Evolutionary conservation across 2,888 invertebrate species (phyloP).

Genomic region (Dusona sp.): DNA sequence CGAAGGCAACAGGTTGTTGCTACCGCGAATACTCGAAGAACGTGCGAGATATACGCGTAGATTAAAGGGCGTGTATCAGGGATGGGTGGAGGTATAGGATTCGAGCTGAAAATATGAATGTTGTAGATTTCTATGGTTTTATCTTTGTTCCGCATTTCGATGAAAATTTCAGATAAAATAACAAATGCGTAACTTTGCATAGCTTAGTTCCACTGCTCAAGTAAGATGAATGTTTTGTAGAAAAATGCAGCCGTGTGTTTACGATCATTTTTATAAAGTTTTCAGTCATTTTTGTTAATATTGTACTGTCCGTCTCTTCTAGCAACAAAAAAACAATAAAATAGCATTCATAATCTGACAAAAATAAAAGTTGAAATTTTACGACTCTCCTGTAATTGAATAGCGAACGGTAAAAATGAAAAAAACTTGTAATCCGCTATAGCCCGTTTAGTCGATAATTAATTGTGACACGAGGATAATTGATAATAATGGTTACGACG

Average conservation of each 20-base stretch:
- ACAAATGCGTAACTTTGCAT: background rate
- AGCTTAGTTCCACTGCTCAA: background rate
- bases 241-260: background rate
- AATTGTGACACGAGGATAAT: slow-evolving; percentile 4
- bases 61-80: slow-evolving; percentile 37
- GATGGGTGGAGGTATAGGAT: background rate
- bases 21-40: slow-evolving; percentile 32
- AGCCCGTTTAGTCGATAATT: slow-evolving; percentile 15
- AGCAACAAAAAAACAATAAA: no score
- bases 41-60: slow-evolving; percentile 11
- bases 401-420: background rate
- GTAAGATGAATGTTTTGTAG: background rate
- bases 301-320: background rate
- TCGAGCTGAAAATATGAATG: background rate
- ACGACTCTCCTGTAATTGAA: background rate
- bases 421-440: background rate
- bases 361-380: background rate
- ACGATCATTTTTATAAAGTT: background rate
- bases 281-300: background rate
- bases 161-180: background rate
- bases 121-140: background rate
- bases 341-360: background rate
- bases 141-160: background rate
- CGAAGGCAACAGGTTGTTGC: slow-evolving; percentile 59
- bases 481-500: slow-evolving; percentile 17